Evolutionary conservation across 2,113 vertebrate genomes (phyloP).

Genomic region (Anseranas semipalmata): DNA sequence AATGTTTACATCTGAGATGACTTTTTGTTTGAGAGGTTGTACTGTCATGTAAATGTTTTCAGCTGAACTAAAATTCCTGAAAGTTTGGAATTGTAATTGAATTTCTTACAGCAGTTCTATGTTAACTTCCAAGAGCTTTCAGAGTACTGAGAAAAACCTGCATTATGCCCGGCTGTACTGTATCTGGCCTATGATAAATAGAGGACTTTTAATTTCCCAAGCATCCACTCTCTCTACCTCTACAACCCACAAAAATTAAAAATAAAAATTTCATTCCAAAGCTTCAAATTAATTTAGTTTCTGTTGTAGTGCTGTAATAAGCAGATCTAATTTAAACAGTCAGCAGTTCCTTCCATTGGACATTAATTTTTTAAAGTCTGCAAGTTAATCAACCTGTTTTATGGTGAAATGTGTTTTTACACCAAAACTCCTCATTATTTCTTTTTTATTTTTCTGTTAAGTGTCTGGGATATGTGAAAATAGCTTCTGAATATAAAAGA

Average conservation of each 20-base stretch:
- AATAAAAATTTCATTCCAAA: conserved; percentile 47
- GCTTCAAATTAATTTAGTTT: conserved; percentile 56
- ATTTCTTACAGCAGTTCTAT: neutral
- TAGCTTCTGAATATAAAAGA: conserved; percentile 50
- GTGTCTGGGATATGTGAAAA: conserved; percentile 56
- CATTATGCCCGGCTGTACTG: neutral
- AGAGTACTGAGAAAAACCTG: neutral
- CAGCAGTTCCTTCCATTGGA: conserved; percentile 60
- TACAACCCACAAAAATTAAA: conserved; percentile 49
- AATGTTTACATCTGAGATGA: neutral
- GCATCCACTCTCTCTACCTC: neutral
- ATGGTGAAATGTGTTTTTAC: conserved; percentile 58
- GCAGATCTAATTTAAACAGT: conserved; percentile 59
- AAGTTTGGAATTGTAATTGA: neutral
- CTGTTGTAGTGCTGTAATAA: conserved; percentile 37
- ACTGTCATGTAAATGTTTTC: neutral
- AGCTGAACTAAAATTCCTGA: neutral
- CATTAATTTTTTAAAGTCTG: conserved; percentile 65
- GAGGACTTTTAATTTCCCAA: conserved; percentile 45
- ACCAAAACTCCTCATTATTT: conserved; percentile 62
- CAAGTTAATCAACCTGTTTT: conserved; percentile 65
- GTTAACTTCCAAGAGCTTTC: neutral
- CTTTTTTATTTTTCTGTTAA: conserved; percentile 63
- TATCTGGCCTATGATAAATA: conserved; percentile 28
- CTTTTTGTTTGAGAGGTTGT: neutral